phyloP scores from a whole-genome alignment of 2,113 vertebrate genomes.

The Scytalopus superciliaris region DNA sequence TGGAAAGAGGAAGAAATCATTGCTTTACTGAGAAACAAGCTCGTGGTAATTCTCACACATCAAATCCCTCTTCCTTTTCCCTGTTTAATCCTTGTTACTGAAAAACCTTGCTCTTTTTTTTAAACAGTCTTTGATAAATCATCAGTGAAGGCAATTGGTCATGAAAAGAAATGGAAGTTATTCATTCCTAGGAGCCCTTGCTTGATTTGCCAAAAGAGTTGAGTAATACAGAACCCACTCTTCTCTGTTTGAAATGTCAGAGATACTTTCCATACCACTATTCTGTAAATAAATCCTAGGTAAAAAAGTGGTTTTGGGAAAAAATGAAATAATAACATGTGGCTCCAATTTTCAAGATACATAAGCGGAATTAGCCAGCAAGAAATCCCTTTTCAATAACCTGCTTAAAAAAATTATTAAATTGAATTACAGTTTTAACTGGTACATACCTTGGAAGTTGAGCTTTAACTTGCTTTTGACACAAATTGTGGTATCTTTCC shows the following conservation, averaged over 20 bases:
- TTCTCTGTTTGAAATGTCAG: neutral
- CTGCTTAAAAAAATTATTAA: neutral
- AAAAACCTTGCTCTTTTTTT: neutral
- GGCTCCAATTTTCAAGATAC: neutral
- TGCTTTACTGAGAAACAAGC: neutral
- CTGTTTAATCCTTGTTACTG: neutral
- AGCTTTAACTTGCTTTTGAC: constrained; percentile 98
- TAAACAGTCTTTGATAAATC: neutral
- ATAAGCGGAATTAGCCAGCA: neutral
- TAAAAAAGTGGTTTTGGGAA: neutral
- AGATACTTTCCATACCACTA: neutral
- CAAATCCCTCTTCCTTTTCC: neutral
- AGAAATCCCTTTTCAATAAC: neutral
- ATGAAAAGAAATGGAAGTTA: constrained; percentile 11
- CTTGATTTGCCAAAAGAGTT: neutral
- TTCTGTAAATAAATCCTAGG: neutral
- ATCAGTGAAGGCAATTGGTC: neutral
- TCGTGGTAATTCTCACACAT: neutral
- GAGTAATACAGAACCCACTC: neutral
- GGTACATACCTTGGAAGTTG: constrained; percentile 91
- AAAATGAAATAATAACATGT: neutral
- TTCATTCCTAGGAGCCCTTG: neutral
- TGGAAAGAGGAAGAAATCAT: neutral
- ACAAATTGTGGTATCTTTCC: constrained; percentile 95
- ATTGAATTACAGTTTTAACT: neutral